A percentile compares a stretch with the other conserved stretches of the same genome.
These are phyloP conservation scores for Pocillopora grandis DNA, from an alignment of 92 coral and sea anemone species.

Conservation along the genomic window DNA sequence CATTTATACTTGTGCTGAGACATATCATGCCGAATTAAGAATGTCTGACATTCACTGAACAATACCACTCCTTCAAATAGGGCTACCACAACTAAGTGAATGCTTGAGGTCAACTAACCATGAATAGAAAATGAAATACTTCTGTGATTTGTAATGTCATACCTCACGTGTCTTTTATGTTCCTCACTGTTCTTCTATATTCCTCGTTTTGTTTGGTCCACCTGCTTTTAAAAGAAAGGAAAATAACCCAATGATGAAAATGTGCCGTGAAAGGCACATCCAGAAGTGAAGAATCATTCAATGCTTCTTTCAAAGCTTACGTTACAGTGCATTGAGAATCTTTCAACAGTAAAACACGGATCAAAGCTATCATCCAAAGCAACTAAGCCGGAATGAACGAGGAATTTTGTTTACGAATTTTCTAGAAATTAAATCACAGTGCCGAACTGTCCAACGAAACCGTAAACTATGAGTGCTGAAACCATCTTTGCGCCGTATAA, in stretches of 20 bases:
- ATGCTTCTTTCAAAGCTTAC: background rate
- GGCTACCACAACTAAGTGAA: background rate
- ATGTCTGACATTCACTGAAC: slow-evolving; percentile 17
- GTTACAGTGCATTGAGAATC: background rate
- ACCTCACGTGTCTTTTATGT: background rate
- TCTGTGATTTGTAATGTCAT: slow-evolving; percentile 14
- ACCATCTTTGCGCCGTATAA: background rate
- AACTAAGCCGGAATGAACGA: background rate
- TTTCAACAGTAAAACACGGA: background rate
- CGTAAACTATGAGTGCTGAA: background rate
- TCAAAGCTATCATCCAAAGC: background rate
- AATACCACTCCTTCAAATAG: slow-evolving; percentile 16
- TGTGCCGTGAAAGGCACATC: background rate
- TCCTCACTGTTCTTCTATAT: background rate
- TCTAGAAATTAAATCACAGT: slow-evolving; percentile 5
- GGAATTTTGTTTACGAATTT: slow-evolving; percentile 18
- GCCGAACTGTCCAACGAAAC: background rate
- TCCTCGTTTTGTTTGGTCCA: background rate
- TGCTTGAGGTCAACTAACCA: slow-evolving; percentile 4
- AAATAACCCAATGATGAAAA: background rate
- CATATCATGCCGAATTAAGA: slow-evolving; percentile 30
- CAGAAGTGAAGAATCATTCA: background rate
- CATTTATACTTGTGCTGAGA: background rate
- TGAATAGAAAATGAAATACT: background rate
- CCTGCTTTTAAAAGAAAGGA: background rate